Percentiles rank a stretch among this genome's conserved stretches.
These are phyloP conservation scores for Cinclus cinclus DNA, from an alignment of 2,113 vertebrate genomes.

Conservation along the genomic window DNA sequence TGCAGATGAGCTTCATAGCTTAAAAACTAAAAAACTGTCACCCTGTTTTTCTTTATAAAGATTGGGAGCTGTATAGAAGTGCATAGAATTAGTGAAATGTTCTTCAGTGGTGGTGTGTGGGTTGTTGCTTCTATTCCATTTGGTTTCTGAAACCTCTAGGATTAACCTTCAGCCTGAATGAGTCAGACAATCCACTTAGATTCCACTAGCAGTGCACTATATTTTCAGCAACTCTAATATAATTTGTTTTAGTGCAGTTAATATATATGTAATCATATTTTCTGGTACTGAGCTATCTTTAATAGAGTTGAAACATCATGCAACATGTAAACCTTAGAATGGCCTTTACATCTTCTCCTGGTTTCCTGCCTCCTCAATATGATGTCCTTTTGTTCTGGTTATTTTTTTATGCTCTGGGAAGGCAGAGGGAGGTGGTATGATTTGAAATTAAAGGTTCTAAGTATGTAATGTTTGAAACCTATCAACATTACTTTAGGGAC, in stretches of 20 bases:
- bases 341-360: background rate
- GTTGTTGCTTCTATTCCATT: background rate
- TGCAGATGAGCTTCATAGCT: background rate
- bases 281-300: background rate
- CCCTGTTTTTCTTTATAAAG: background rate
- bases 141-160: background rate
- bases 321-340: background rate
- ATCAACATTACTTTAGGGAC: background rate
- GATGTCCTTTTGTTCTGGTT: background rate
- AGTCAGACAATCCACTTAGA: background rate
- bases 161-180: constrained; percentile 17
- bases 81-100: background rate
- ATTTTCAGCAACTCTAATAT: background rate
- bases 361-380: background rate
- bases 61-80: background rate
- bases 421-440: background rate
- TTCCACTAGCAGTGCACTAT: background rate
- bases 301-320: background rate
- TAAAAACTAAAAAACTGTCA: background rate
- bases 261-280: background rate
- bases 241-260: constrained; percentile 17
- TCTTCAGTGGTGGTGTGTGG: background rate
- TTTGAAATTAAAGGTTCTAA: background rate
- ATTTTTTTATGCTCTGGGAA: background rate
- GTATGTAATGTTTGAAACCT: background rate